phyloP scores from a whole-genome alignment of 2,113 vertebrate species.

The Arothron firmamentum region DNA sequence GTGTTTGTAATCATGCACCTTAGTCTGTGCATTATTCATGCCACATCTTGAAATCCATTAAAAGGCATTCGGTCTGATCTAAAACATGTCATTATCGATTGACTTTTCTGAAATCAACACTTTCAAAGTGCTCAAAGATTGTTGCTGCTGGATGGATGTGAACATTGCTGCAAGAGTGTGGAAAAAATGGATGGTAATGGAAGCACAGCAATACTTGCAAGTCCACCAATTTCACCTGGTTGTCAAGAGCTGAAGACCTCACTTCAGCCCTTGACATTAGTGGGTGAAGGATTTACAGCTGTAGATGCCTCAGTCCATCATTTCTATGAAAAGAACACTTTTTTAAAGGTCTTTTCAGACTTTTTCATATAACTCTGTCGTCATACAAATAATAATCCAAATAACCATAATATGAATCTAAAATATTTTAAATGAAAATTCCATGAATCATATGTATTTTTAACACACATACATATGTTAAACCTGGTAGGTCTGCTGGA shows the following conservation, averaged over 20 bases:
- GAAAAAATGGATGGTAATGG: constrained; percentile 55
- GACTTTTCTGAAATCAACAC: constrained; percentile 75
- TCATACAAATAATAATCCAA: too few species aligned
- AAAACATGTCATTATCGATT: constrained; percentile 76
- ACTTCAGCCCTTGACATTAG: constrained; percentile 5
- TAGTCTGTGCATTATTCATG: constrained; percentile 74
- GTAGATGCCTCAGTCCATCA: constrained; percentile 14
- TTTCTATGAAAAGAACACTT: neutral
- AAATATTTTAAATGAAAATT: too few species aligned
- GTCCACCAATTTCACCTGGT: constrained; percentile 50
- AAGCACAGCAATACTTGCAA: constrained; percentile 47
- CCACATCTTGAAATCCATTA: constrained; percentile 74
- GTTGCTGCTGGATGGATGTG: constrained; percentile 62
- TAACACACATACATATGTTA: too few species aligned
- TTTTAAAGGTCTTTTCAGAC: too few species aligned
- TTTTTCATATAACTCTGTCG: too few species aligned
- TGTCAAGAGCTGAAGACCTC: constrained; percentile 21
- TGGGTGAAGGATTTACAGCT: constrained; percentile 24
- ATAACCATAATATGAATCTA: too few species aligned
- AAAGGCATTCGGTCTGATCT: constrained; percentile 65
- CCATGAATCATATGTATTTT: too few species aligned
- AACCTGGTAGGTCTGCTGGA: too few species aligned
- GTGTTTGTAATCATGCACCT: constrained; percentile 65
- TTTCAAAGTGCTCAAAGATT: constrained; percentile 71
- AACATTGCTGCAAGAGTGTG: constrained; percentile 20